A percentile compares a stretch with the other conserved stretches of the same genome.
Conservation (phyloP, 1,140 invertebrate genomes). For the Pseudobourletiella spinata region DNA sequence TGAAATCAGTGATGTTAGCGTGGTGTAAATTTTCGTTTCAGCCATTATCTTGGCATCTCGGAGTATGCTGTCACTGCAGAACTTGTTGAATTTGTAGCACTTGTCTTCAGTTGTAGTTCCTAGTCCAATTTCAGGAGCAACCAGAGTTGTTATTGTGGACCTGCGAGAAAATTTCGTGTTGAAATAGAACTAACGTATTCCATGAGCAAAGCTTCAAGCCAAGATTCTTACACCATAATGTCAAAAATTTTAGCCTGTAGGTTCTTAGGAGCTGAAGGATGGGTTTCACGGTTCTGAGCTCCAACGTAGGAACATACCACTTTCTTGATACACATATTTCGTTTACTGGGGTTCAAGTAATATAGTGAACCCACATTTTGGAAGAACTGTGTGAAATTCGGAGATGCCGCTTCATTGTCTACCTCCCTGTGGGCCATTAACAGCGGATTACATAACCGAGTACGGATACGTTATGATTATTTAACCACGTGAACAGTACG, state of each 20-base stretch:
- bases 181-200: background rate
- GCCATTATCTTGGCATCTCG: conserved; percentile 25
- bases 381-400: conserved; percentile 28
- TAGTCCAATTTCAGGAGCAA: conserved; percentile 28
- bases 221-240: conserved; percentile 28
- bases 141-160: conserved; percentile 22
- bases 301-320: conserved; percentile 27
- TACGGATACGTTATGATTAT: too few relatives aligned
- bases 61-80: conserved; percentile 28
- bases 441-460: too few relatives aligned
- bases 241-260: conserved; percentile 27
- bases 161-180: conserved; percentile 17
- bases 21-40: conserved; percentile 30
- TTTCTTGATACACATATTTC: conserved; percentile 32
- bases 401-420: background rate
- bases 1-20: conserved; percentile 19
- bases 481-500: too few relatives aligned
- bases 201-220: too few relatives aligned
- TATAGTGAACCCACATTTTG: conserved; percentile 31
- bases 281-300: conserved; percentile 13
- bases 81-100: conserved; percentile 28
- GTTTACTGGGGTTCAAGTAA: conserved; percentile 24
- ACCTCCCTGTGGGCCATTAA: background rate
- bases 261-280: background rate
- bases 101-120: background rate